Conservation (phyloP, 2,797 vertebrate species). For the Rhinogobio ventralis region DNA sequence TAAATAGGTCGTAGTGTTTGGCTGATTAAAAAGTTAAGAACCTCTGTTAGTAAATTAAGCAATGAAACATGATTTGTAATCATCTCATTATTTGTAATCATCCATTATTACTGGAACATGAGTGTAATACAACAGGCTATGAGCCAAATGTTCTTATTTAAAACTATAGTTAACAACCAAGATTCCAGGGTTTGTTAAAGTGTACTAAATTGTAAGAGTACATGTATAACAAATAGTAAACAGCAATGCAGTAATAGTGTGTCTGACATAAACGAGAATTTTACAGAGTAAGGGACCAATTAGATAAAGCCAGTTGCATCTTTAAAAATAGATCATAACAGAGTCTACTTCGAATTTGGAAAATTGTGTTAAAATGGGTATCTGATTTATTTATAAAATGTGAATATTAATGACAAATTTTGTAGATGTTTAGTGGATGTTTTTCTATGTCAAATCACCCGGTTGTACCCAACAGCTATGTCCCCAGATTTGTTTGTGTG, state of each 20-base stretch:
- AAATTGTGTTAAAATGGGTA: not conserved
- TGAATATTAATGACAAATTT: not conserved
- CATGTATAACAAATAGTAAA: not conserved
- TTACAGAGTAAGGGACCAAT: not conserved
- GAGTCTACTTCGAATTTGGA: not conserved
- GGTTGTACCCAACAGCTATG: not conserved
- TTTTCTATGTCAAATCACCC: not conserved
- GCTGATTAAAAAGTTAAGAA: not conserved
- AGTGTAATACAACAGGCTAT: not conserved
- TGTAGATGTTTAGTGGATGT: not conserved
- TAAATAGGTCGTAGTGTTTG: constrained; percentile 1
- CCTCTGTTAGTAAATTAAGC: not conserved
- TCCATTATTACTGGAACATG: not conserved
- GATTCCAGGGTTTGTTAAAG: not conserved
- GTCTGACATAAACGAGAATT: not conserved
- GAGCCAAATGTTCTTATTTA: not conserved
- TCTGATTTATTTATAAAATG: not conserved
- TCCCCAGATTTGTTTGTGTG: constrained; percentile 9
- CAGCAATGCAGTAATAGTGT: not conserved
- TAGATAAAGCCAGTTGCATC: not conserved
- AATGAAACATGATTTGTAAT: not conserved
- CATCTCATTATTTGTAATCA: constrained; percentile 13
- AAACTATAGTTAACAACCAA: not conserved
- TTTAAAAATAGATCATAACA: not conserved
- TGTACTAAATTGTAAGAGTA: not conserved